Evolutionary conservation across 2,888 invertebrate genomes (phyloP), one percentile per base, ranked within the genome.

Genomic region (Camponotus fellah): DNA sequence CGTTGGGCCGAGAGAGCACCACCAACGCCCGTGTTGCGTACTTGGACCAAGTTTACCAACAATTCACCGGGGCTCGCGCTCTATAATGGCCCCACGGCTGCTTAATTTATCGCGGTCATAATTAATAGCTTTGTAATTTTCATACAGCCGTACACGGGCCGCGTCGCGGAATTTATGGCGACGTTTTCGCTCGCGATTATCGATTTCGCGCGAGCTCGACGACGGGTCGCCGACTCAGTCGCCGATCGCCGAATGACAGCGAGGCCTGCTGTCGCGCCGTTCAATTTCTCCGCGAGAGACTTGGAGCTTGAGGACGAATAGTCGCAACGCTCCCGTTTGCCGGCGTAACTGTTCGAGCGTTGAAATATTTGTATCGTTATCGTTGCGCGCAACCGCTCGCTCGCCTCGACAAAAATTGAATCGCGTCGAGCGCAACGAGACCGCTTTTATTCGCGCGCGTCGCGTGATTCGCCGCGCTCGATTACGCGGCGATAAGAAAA

Each of bases 91-190:
- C 94, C 92, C 93, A 91, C 92, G 93, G 92, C 91, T 93, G 94
- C 94, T 94, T 94, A 94, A 95, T 95, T 95, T 95, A 95, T 95
- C 92, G 94, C 91, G 92, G 92, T 93, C 93, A 94, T 95, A 94
- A 95, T 95, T 94, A 95, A 95, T 95, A 95, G 94, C 94, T 94
- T 95, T 94, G 94, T 94, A 95, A 95, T 95, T 95, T 94, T 95
- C 94, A 94, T 94, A 94, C 93, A 92, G 91, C 91, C 92, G 89
- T 91, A 92, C 90, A 92, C 92, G 89, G 87, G 88, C 91, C 90
- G 88, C 88, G 89, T 88, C 88, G 88, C 89, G 87, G 87, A 91
- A 92, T 92, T 92, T 92, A 92, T 92, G 92, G 91, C 92, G 92
- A 92, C 91, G 92, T 92, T 92, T 92, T 91, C 91, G 90, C 89